Base-by-base conservation (phyloP, 2,797 vertebrate species). In the Coreius guichenoti region DNA sequence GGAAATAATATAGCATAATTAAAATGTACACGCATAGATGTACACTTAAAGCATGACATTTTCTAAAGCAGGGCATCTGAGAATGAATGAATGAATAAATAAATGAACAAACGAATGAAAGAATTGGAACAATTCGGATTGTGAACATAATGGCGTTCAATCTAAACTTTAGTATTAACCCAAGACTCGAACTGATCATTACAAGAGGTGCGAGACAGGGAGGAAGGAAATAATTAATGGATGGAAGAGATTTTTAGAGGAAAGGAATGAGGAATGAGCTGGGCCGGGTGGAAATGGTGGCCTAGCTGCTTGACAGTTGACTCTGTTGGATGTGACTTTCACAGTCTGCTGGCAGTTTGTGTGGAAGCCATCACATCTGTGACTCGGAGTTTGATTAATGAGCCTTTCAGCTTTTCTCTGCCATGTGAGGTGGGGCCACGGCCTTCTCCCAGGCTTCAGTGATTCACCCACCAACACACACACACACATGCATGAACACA, bases 321-420 rank as follows among this genome's bases (percentile, higher is more conserved):
- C 93, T 95, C 93, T 96, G 95, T 94, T 95, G 93, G 95, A 97
- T 97, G 96, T 99, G 97, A 99, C 98, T 99, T 99, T 99, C 97
- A 99, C 97, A 99, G 97, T 97, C 97, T 96, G 96, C 93, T 98
- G 96, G 95, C 95, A 95, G 96, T 96, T 95, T 96, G 96, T 95
- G 96, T 96, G 95, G 96, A 97, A 97, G 95, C 93, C 95, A 97
- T 97, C 97, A 98, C 97, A 98, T 97, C 97, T 98, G 97, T 96
- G 97, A 97, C 95, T 97, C 96, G 91, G 92, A 87, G 91, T 95
- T 96, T 99, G 98, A 99, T 99, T 98, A 98, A 99, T 99, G 98
- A 98, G 96, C 96, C 97, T 97, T 96, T 97, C 97, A 97, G 95
- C 93, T 96, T 95, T 94, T 96, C 90, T 93, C 95, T 95, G 95